Percentiles rank a stretch among this genome's conserved stretches.
Conservation (phyloP, 2,797 vertebrate species). For the Botia kubotai region DNA sequence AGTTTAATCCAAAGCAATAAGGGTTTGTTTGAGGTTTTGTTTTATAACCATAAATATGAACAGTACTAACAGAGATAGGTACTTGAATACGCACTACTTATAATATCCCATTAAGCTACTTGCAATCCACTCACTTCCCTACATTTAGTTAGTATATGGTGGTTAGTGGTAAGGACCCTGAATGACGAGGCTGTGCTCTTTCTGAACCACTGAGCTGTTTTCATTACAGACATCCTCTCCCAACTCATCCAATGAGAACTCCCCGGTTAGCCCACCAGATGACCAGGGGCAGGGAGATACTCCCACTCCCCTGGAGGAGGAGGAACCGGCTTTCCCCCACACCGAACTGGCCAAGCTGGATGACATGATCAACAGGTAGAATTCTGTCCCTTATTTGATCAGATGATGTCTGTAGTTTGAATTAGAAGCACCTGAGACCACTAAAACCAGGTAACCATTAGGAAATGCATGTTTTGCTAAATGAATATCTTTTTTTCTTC, state of each 20-base stretch:
- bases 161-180: neutral
- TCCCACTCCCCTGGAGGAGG: slow-evolving; percentile 93
- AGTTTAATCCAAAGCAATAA: no score
- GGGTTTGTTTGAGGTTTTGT: no score
- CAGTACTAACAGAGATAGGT: no score
- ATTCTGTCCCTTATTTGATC: slow-evolving; percentile 18
- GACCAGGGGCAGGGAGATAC: slow-evolving; percentile 92
- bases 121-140: no score
- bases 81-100: no score
- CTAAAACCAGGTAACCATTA: neutral
- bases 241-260: slow-evolving; percentile 99
- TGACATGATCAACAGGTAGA: slow-evolving; percentile 99
- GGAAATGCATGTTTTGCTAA: neutral
- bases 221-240: slow-evolving; percentile 89
- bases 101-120: no score
- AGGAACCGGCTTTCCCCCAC: slow-evolving; percentile 98
- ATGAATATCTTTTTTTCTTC: slow-evolving; percentile 17
- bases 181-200: neutral
- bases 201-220: slow-evolving; percentile 27
- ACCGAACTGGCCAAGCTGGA: slow-evolving; percentile 99
- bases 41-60: no score
- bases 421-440: neutral
- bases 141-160: no score
- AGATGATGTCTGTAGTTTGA: neutral
- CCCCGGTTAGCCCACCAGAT: slow-evolving; percentile 95